These are phyloP conservation scores for Diachrysia chrysitis DNA, from an alignment of 2,888 invertebrate species.

Conservation along the genomic window DNA sequence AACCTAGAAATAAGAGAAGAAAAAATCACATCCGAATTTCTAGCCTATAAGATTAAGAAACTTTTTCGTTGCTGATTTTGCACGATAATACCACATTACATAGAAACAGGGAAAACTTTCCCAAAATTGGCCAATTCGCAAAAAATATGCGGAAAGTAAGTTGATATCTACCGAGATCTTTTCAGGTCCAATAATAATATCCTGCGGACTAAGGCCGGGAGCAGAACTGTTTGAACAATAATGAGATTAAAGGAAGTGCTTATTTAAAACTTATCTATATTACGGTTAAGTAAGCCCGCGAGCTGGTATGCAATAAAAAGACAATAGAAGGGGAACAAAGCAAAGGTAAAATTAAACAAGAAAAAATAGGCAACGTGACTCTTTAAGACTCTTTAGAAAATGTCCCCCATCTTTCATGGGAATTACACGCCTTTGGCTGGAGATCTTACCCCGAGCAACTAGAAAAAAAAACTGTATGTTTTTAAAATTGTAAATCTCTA, in stretches of 20 bases:
- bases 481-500: slow-evolving; percentile 19
- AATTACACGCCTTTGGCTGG: slow-evolving; percentile 38
- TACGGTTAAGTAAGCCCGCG: slow-evolving; percentile 65
- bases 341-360: slow-evolving; percentile 76
- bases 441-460: slow-evolving; percentile 5
- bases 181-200: slow-evolving; percentile 66
- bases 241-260: slow-evolving; percentile 74
- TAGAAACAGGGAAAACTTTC: slow-evolving; percentile 53
- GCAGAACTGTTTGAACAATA: slow-evolving; percentile 70
- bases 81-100: slow-evolving; percentile 59
- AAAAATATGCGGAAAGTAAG: slow-evolving; percentile 64
- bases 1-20: background rate
- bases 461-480: slow-evolving; percentile 11
- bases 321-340: slow-evolving; percentile 71
- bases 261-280: slow-evolving; percentile 74
- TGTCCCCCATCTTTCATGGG: slow-evolving; percentile 56
- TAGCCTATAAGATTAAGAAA: slow-evolving; percentile 52
- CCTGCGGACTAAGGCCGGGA: slow-evolving; percentile 58
- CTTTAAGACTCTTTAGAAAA: slow-evolving; percentile 62
- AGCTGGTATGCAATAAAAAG: slow-evolving; percentile 70
- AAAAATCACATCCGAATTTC: background rate
- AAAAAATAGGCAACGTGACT: slow-evolving; percentile 74
- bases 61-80: slow-evolving; percentile 58
- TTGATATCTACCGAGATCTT: slow-evolving; percentile 57
- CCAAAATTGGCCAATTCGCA: slow-evolving; percentile 53